Base-by-base conservation (phyloP, 2,113 vertebrate species). In the Anarhynchus alexandrinus region DNA sequence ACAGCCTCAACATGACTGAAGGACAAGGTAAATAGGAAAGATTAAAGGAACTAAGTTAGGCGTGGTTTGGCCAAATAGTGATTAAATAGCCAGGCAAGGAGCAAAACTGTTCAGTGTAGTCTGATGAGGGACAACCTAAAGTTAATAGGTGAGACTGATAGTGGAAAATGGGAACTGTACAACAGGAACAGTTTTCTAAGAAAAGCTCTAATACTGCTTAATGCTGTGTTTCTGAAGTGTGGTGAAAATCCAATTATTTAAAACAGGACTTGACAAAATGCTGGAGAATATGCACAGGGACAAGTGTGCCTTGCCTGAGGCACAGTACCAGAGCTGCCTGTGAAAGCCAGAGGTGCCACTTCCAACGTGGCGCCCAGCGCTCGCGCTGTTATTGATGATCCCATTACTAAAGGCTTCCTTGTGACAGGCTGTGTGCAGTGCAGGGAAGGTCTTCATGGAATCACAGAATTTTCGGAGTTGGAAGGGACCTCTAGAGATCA, bases 21-120 rank as follows among this genome's bases (percentile, higher is more conserved):
- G 36, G 66, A 86, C 61, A 66, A 47, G 26, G 22, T 80, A 66
- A 88, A 79, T 47, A 47, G 22, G 34, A 71, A 70, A 79, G 80
- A 88, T 93, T 61, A 88, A 91, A 88, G 57, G 29, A 71, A 86
- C 36, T 93, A 74, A 94, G 86, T 91, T 70, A 76, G 82, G 32
- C 81, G 86, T 71, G 76, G 57, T 20, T 79, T 42, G 36, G 40
- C 43, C 26, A 57, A 82, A 36, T 40, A 61, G 57, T 74, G 45
- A 88, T 88, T 91, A 74, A 71, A 73, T 17, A 74, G 42, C 61
- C 61, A 55, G 29, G 19, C 40, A 79, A 69, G 57, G 51, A 82
- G 65, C 22, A 88, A 64, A 86, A 66, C 27, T 79, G 45, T 76
- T 91, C 11, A 59, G 62, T 32, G 40, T 11, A 17, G 42, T 11